Base-by-base conservation (phyloP, 2,113 vertebrate genomes). In the Axis porcinus region DNA sequence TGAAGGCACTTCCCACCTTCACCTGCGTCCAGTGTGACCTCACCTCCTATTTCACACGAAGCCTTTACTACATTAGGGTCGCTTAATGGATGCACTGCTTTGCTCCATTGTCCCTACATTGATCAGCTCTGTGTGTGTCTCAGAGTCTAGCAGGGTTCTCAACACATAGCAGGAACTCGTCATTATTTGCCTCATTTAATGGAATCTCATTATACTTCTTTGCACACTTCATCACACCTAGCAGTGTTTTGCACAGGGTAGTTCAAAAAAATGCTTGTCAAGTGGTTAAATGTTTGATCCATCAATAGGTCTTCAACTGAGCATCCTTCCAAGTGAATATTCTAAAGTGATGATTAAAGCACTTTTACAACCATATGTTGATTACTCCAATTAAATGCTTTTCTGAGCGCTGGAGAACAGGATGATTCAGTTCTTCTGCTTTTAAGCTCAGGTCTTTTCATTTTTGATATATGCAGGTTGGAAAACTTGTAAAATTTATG, bases 31-130 rank as follows among this genome's bases (percentile, higher is more conserved):
- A 1, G 6, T 0, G 0, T 17, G 25, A 30, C 23, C 83, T 54
- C 19, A 0, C 7, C 40, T 40, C 30, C 36, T 10, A 2, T 5
- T 47, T 27, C 36, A 84, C 50, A 33, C 1, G 0, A 21, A 85
- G 52, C 17, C 88, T 58, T 57, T 28, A 15, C 3, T 23, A 17
- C n/a, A 16, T 21, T 4, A 23, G 85, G 15, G 64, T 4, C 15
- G 0, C n/a, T 16, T 2, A 25, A 45, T 0, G 33, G 19, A 1
- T 1, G 6, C 8, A 0, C 15, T 1, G 2, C 62, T 79, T 82
- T 28, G 3, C 3, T 36, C 27, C 5, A 0, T 16, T 16, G 0
- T 10, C n/a, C 30, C 52, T 3, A 2, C 50, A 0, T 33, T 1
- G 23, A 3, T 11, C 23, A 2, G 55, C 11, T 19, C 52, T 43